Base-by-base conservation (phyloP, 2,797 vertebrate species). In the Falco naumanni region DNA sequence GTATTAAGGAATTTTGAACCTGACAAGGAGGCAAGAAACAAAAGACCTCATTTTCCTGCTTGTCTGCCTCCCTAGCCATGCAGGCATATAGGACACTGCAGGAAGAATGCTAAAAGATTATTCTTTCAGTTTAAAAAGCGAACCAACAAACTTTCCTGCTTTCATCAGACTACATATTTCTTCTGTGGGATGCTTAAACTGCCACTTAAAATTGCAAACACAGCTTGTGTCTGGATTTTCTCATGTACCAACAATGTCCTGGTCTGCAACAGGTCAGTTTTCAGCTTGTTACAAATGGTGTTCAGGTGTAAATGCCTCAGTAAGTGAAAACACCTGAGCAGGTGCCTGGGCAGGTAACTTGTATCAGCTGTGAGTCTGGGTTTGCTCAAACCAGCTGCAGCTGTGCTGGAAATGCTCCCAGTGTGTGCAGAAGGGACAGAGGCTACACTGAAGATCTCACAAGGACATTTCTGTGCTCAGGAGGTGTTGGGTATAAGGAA, bases 401-500 rank as follows among this genome's bases (percentile, higher is more conserved):
- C 22, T 3, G 2, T 47, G 48, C 34, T 91, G 61, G 34, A 56
- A 84, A 25, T 19, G 47, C 16, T 19, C 33, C 7, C 4, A 8
- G 17, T 1, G 18, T 33, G 29, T 9, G 43, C 15, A 51, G 59
- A 28, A 51, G 33, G n/a, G 50, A 9, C 8, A 4, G 64, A 86
- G 22, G n/a, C 20, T 33, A 2, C 0, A 1, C 29, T 63, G 43
- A 4, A 37, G 54, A 66, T 4, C 7, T 69, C 4, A 2, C 17
- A 7, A 41, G 43, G 34, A 21, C 16, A 6, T 0, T 14, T 12
- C 33, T 21, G 39, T 2, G 1, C 41, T 63, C 11, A 26, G n/a
- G 28, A 43, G 41, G 60, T 34, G 74, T 48, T 51, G n/a, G 19
- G 33, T 2, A 4, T 13, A 11, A 54, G 18, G n/a, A 70, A 5